Conservation (phyloP, 2,797 vertebrate genomes). For the Ambastaia sidthimunki region DNA sequence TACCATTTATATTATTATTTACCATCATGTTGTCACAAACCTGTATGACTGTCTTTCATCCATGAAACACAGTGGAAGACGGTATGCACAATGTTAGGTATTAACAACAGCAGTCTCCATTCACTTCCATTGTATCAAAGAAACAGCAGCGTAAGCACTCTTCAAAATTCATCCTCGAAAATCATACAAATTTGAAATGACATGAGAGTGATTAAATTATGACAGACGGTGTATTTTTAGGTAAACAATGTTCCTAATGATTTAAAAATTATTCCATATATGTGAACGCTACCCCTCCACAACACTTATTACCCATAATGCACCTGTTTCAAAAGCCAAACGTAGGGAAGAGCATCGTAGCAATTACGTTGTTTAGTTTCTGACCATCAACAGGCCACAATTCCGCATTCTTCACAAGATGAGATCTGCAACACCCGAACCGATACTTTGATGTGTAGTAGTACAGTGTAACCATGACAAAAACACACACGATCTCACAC, state of each 20-base stretch:
- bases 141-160: neutral
- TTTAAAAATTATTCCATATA: neutral
- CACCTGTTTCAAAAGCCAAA: neutral
- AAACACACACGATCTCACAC: constrained; percentile 26
- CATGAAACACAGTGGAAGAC: too few species aligned
- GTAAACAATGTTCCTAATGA: too few species aligned
- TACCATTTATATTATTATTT: too few species aligned
- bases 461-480: constrained; percentile 45
- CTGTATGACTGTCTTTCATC: too few species aligned
- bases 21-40: too few species aligned
- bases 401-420: constrained; percentile 7
- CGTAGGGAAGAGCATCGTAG: neutral
- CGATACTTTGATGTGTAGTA: constrained; percentile 44
- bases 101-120: neutral
- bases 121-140: neutral
- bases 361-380: constrained; percentile 6
- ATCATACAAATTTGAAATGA: too few species aligned
- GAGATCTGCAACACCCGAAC: constrained; percentile 10
- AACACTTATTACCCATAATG: constrained; percentile 7
- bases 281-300: neutral
- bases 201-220: neutral
- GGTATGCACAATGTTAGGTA: too few species aligned
- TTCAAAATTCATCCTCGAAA: too few species aligned
- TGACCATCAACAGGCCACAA: neutral
- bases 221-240: neutral